Conservation (phyloP, 1,140 invertebrate genomes). For the Danaus plexippus region DNA sequence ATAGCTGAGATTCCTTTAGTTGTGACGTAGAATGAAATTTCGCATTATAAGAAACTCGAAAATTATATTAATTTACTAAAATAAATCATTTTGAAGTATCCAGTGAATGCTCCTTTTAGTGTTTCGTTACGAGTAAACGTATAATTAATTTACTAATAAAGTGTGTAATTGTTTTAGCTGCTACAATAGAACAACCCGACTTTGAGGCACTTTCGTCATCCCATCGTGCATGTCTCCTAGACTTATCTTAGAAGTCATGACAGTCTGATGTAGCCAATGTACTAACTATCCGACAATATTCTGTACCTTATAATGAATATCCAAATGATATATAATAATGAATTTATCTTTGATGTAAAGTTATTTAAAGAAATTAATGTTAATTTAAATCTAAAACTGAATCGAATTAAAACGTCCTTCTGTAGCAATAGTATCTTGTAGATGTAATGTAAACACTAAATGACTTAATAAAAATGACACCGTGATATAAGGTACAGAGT, state of each 20-base stretch:
- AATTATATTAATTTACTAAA: no score
- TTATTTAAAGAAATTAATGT: slow-evolving; percentile 1
- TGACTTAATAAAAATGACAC: no score
- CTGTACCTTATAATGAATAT: slow-evolving; percentile 36
- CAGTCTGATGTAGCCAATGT: slow-evolving; percentile 42
- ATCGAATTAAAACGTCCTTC: no score
- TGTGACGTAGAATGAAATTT: no score
- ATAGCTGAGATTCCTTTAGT: no score
- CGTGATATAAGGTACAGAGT: slow-evolving; percentile 14
- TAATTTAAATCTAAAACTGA: neutral
- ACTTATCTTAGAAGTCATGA: slow-evolving; percentile 31
- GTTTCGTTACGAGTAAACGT: no score
- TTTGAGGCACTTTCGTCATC: slow-evolving; percentile 66
- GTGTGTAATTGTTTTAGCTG: slow-evolving; percentile 74
- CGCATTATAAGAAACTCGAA: no score
- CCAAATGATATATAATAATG: neutral
- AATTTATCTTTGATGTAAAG: no score
- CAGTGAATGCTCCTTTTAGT: no score
- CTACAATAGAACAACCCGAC: slow-evolving; percentile 81
- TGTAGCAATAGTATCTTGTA: no score
- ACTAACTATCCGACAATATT: slow-evolving; percentile 25
- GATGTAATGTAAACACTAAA: no score
- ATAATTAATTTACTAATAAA: neutral
- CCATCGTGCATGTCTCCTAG: slow-evolving; percentile 51
- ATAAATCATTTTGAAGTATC: no score